Percentiles rank a stretch among this genome's conserved stretches.
phyloP scores from a whole-genome alignment of 2,888 invertebrate genomes.

The Isotomurus palustris region DNA sequence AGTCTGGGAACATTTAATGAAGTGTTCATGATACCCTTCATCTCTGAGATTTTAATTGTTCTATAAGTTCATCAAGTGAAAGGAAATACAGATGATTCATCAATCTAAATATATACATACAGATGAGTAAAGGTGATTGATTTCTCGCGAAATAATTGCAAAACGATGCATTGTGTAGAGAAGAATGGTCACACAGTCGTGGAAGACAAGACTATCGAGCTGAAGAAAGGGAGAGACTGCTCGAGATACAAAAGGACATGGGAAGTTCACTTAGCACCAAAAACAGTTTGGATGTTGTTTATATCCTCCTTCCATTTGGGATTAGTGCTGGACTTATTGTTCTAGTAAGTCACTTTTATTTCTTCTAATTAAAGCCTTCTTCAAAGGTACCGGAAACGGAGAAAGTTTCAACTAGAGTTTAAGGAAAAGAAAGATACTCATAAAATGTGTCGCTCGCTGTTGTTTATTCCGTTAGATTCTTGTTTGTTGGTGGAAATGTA shows the following conservation, averaged over 20 bases:
- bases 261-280: slow-evolving; percentile 8
- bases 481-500: slow-evolving; percentile 23
- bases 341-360: slow-evolving; percentile 8
- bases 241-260: neutral
- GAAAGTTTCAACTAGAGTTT: neutral
- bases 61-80: neutral
- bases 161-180: no score
- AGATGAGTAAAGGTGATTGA: no score
- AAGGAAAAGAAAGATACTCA: no score
- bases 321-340: slow-evolving; percentile 17
- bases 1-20: no score
- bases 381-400: neutral
- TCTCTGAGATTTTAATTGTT: neutral
- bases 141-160: no score
- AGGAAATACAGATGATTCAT: neutral
- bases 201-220: no score
- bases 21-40: neutral
- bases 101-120: no score
- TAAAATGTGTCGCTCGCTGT: no score
- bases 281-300: slow-evolving; percentile 16
- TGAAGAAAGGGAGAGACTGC: no score
- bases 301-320: slow-evolving; percentile 19
- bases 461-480: slow-evolving; percentile 9
- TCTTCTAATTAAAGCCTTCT: neutral
- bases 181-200: no score